Evolutionary conservation across 2,113 vertebrate species (phyloP).

Genomic region (Entomyzon cyanotis): DNA sequence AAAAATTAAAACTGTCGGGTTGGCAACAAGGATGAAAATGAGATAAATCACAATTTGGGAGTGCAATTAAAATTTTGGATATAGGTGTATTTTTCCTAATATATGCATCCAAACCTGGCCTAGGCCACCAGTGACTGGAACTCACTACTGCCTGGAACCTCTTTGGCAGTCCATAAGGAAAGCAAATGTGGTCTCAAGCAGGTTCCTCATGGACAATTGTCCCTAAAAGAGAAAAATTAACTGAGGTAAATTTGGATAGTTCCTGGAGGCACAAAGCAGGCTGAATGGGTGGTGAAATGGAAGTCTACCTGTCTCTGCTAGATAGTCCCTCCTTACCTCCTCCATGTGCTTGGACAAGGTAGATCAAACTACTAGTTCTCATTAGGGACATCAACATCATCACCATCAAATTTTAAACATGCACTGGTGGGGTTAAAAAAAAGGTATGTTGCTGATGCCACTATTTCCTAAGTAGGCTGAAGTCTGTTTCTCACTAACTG

Average conservation of each 20-base stretch:
- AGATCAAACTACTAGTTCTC: neutral
- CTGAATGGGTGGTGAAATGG: neutral
- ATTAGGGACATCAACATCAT: neutral
- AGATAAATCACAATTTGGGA: neutral
- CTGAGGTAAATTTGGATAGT: neutral
- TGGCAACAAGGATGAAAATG: neutral
- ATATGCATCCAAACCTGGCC: neutral
- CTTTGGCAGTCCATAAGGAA: neutral
- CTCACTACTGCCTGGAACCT: neutral
- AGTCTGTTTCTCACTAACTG: neutral
- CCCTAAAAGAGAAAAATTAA: neutral
- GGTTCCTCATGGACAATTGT: neutral
- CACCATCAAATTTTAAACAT: neutral
- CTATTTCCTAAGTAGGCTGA: neutral
- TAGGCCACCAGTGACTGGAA: neutral
- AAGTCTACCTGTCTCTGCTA: neutral
- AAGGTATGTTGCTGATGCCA: neutral
- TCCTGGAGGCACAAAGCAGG: neutral
- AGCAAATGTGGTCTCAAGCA: neutral
- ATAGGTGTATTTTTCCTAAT: neutral
- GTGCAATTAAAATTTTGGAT: neutral
- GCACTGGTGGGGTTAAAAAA: neutral
- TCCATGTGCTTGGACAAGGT: neutral
- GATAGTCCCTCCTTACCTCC: neutral
- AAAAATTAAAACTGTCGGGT: neutral